Conservation (phyloP, 1,140 invertebrate genomes). For the Philotrypesis tridentata region DNA sequence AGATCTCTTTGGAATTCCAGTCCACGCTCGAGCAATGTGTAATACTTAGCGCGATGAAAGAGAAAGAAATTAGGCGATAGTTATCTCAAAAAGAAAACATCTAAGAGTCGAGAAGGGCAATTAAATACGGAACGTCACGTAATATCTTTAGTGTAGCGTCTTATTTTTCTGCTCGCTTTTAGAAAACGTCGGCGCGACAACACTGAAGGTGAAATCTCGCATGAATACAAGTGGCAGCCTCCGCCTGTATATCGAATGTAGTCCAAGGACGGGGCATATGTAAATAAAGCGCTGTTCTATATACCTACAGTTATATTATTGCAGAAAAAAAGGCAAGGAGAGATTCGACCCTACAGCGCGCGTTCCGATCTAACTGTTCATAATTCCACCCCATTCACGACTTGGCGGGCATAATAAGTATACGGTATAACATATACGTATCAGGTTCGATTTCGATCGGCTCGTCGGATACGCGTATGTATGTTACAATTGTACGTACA, state of each 20-base stretch:
- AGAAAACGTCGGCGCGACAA: not conserved
- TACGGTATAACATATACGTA: not conserved
- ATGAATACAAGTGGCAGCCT: not conserved
- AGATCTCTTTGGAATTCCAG: not conserved
- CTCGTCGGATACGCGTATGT: slow-evolving; percentile 37
- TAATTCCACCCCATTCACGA: slow-evolving; percentile 31
- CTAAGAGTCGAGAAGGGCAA: not conserved
- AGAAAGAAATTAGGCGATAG: not conserved
- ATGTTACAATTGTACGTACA: not conserved
- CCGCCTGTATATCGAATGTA: not conserved
- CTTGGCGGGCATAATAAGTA: slow-evolving; percentile 35
- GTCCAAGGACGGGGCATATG: not conserved
- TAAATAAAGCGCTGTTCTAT: not conserved
- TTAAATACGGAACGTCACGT: not conserved
- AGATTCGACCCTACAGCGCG: slow-evolving; percentile 13
- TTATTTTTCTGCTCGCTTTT: not conserved
- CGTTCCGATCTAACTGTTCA: slow-evolving; percentile 49
- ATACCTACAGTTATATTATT: not conserved
- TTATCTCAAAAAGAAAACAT: not conserved
- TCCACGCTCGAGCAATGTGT: not conserved
- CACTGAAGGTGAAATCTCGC: not conserved
- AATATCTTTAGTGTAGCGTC: not conserved
- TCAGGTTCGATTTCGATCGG: slow-evolving; percentile 60
- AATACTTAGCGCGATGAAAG: not conserved
- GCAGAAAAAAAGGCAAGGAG: slow-evolving; percentile 6